Conservation (phyloP, 1,140 invertebrate species). For the Cyphomyrmex costatus region DNA sequence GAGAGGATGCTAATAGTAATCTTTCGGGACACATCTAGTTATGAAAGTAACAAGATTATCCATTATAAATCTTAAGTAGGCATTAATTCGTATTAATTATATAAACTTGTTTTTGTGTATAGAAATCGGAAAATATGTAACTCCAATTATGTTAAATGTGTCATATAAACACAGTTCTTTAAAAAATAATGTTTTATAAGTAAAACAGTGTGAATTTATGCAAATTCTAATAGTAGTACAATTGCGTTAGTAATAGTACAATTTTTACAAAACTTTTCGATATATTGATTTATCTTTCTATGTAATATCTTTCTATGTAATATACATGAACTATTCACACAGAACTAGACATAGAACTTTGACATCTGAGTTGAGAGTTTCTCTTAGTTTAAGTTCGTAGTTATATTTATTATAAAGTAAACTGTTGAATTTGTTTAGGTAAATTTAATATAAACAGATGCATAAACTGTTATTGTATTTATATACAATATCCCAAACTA, state of each 20-base stretch:
- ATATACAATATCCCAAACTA: neutral
- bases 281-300: constrained; percentile 35
- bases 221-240: too few species aligned
- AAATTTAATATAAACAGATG: constrained; percentile 49
- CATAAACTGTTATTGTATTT: constrained; percentile 15
- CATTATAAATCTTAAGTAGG: neutral
- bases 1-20: neutral
- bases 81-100: neutral
- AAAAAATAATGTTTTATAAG: constrained; percentile 8
- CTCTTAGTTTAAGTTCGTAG: constrained; percentile 9
- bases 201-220: neutral
- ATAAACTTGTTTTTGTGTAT: neutral
- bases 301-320: neutral
- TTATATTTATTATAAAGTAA: constrained; percentile 14
- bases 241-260: neutral
- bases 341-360: constrained; percentile 18
- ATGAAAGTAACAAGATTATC: neutral
- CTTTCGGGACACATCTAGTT: neutral
- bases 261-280: constrained; percentile 27
- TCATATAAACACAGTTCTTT: neutral
- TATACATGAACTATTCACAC: constrained; percentile 49
- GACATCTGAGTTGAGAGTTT: constrained; percentile 18
- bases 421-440: constrained; percentile 44
- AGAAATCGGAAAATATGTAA: neutral
- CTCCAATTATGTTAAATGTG: neutral